Conservation (phyloP, 2,888 invertebrate species). For the Oasisia sp. region DNA sequence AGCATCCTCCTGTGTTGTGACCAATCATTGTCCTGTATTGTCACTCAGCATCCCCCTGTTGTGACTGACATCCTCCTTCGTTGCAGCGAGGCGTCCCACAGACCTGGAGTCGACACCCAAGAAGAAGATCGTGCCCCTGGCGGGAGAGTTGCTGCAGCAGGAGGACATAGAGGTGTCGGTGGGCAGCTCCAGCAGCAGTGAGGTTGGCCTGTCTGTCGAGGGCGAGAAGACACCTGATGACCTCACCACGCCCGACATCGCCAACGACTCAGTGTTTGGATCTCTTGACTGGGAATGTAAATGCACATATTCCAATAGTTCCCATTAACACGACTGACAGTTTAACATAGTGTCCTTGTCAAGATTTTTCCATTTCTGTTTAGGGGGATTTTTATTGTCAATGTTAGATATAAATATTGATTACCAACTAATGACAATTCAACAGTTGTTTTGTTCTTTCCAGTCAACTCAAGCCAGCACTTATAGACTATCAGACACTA, state of each 20-base stretch:
- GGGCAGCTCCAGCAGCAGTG: slow-evolving; percentile 27
- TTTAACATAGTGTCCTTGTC: too few species aligned
- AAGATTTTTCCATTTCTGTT: too few species aligned
- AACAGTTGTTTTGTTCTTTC: background rate
- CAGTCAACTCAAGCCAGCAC: background rate
- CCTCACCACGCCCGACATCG: slow-evolving; percentile 34
- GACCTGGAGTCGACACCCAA: slow-evolving; percentile 30
- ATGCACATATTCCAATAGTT: too few species aligned
- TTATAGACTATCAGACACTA: background rate
- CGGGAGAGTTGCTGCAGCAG: slow-evolving; percentile 30
- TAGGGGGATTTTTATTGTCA: too few species aligned
- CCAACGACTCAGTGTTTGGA: slow-evolving; percentile 31
- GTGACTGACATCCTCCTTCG: background rate
- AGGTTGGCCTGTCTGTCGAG: slow-evolving; percentile 26
- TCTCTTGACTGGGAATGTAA: slow-evolving; percentile 32
- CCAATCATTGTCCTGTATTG: background rate
- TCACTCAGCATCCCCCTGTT: background rate
- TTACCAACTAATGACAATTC: background rate
- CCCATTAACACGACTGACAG: too few species aligned
- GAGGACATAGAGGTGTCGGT: slow-evolving; percentile 19
- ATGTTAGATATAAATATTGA: background rate
- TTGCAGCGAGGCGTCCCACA: slow-evolving; percentile 29
- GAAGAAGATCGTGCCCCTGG: slow-evolving; percentile 37
- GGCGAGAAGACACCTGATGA: slow-evolving; percentile 32
- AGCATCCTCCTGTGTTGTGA: background rate